Evolutionary conservation across 1,140 invertebrate species (phyloP), one percentile per base, ranked within the genome.

Genomic region (Patella vulgata): DNA sequence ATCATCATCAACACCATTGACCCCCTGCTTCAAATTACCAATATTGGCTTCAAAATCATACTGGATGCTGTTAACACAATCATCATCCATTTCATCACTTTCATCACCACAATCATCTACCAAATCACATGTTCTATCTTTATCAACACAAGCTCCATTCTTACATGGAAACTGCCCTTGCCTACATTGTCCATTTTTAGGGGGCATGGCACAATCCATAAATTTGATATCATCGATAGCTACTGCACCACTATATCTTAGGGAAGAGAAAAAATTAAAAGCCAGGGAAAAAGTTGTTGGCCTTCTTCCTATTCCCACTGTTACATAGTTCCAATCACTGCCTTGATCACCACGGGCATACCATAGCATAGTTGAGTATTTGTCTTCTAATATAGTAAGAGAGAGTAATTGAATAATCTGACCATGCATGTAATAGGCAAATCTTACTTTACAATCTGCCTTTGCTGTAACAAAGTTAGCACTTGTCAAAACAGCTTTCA

Each of bases 391-490:
- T 0, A 73, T 11, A 28, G 57, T 57, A 21, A 77, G 54, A 21
- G 58, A 62, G 9, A 79, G 51, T 27, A 43, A 42, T 11, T 70
- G 75, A 21, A 73, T 47, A 40, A 39, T 52, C 28, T 36, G 52
- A 8, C 91, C 91, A 71, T 88, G 91, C 90, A 92, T 92, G 71
- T 92, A 91, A 71, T 85, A 89, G 83, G 87, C 92, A 76, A 93
- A 92, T 44, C 64, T 60, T 9, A 80, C 62, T 44, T 70, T 69
- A 44, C 74, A 77, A 23, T 75, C 59, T 9, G 60, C 19, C 48
- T 59, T 70, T 21, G 68, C 57, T 14, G 65, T 59, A 19, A 52
- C 64, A 21, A 62, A 65, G 3, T 36, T 61, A 9, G 72, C 65
- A 55, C 72, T 73, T n/a, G 39, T 52, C 0, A 77, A 21, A 30